Percentiles rank a stretch among this genome's conserved stretches.
phyloP scores from a whole-genome alignment of 2,113 vertebrate genomes.

The Neogobius melanostomus region DNA sequence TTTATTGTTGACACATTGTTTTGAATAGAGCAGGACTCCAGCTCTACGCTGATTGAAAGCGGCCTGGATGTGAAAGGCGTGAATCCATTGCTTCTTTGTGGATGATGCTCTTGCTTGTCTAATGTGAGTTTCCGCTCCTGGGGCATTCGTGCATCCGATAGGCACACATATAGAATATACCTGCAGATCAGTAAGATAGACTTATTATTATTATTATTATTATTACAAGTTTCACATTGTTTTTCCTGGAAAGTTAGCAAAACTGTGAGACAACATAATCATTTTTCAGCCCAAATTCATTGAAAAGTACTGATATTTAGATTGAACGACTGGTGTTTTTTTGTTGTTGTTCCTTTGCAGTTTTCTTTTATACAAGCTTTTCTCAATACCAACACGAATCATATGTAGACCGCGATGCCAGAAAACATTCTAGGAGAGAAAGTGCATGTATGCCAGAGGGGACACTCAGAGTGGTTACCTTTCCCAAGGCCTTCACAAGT shows the following conservation, averaged over 20 bases:
- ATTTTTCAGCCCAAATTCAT: neutral
- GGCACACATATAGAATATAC: constrained; percentile 77
- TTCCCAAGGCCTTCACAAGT: constrained; percentile 1
- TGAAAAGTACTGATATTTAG: too few species aligned
- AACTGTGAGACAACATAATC: too few species aligned
- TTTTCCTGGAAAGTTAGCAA: too few species aligned
- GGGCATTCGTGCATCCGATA: constrained; percentile 76
- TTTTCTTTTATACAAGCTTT: neutral
- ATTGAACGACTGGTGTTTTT: neutral
- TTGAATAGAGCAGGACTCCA: constrained; percentile 11
- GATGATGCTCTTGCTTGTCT: constrained; percentile 35
- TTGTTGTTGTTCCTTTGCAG: neutral
- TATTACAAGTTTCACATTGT: neutral
- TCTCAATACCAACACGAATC: neutral
- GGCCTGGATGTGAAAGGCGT: constrained; percentile 7
- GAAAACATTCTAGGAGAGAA: neutral
- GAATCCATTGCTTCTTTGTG: constrained; percentile 5
- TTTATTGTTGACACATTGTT: constrained; percentile 41
- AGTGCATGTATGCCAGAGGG: neutral
- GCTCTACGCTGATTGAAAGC: neutral
- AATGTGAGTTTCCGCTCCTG: constrained; percentile 61
- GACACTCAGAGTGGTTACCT: neutral
- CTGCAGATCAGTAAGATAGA: constrained; percentile 36
- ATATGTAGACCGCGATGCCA: neutral
- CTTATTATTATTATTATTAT: neutral